Evolutionary conservation across 2,113 vertebrate species (phyloP), one percentile per base, ranked within the genome.

Genomic region (Bubalus kerabau): DNA sequence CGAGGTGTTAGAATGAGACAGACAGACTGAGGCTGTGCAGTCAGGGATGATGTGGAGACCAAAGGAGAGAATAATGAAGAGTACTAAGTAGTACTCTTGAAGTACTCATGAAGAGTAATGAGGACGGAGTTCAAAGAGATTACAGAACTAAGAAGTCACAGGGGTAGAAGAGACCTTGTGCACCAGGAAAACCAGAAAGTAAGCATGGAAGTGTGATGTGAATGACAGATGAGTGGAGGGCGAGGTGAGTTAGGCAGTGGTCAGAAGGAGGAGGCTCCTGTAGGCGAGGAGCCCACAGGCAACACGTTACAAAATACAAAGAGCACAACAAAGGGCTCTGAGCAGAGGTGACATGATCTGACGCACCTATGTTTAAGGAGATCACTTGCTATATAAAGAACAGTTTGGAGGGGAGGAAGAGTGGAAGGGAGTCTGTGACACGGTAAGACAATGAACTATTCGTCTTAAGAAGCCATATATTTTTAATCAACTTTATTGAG

Each of bases 201-300:
- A 23, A 76, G 36, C 16, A 5, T 2, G 17, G 15, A 2, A 10
- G 67, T 4, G 60, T 62, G 60, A 3, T 36, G 28, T 19, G 54
- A 48, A 11, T 48, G 48, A 12, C 48, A 48, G 48, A 48, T 12
- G 48, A 48, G 48, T 12, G 48, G 11, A 48, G 48, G 11, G 48
- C 12, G 11, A 48, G 12, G 48, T 7, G 48, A 48, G 17, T 6
- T 0, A 87, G 50, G 57, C 6, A 21, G 16, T 3, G 59, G 26
- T 10, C 24, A 24, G n/a, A n/a, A 0, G 5, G 5, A 48, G 40
- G 71, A 26, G 30, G 82, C 2, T 48, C 46, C 17, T 9, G 23
- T 0, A 57, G 40, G 46, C 2, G 1, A 57, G 46, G 23, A 7
- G 40, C 60, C 60, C 7, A 5, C 2, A 23, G 6, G 28, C 59